phyloP scores from a whole-genome alignment of 2,113 vertebrate species.

The Saccopteryx bilineata region DNA sequence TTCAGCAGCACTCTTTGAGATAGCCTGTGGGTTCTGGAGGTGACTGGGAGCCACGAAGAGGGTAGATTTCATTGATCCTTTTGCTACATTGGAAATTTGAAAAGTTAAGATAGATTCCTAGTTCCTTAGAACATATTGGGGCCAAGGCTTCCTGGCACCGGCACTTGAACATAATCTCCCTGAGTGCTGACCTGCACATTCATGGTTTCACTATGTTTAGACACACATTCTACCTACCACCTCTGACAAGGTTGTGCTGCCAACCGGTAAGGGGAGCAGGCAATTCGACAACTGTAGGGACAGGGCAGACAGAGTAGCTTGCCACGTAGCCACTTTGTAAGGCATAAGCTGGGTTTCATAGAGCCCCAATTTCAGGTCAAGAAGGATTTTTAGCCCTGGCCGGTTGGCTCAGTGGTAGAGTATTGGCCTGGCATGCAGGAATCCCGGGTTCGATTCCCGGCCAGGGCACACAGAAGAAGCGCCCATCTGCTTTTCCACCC shows the following conservation, averaged over 20 bases:
- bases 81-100: not conserved
- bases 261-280: not conserved
- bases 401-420: too few relatives aligned
- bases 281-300: not conserved
- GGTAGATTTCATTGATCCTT: accelerated
- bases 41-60: not conserved
- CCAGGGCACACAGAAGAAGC: too few relatives aligned
- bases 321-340: not conserved
- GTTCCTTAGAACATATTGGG: not conserved
- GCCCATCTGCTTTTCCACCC: too few relatives aligned
- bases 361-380: not conserved
- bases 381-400: not conserved
- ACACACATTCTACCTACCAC: not conserved
- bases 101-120: not conserved
- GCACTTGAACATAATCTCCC: not conserved
- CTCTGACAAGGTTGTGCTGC: not conserved
- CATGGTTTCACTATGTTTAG: too few relatives aligned
- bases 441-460: too few relatives aligned
- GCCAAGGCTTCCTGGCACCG: not conserved
- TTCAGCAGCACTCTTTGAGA: not conserved
- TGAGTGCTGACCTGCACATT: accelerated
- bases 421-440: too few relatives aligned
- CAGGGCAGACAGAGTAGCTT: accelerated
- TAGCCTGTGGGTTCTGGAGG: not conserved
- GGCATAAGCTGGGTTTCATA: not conserved